Evolutionary conservation across 2,113 vertebrate genomes (phyloP).

Genomic region (Platysternon megacephalum): DNA sequence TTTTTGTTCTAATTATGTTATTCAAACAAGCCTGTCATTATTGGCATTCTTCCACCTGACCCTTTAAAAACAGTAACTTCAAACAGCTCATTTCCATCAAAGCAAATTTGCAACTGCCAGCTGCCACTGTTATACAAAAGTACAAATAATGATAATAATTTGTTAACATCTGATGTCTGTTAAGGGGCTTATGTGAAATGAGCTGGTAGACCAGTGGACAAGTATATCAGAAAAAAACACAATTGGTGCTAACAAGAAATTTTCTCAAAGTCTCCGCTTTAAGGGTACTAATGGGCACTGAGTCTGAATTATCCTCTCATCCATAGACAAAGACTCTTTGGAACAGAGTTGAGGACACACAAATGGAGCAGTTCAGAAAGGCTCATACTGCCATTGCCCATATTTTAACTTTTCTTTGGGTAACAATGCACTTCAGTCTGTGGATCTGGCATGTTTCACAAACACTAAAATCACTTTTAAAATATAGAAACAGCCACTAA

Average conservation of each 20-base stretch:
- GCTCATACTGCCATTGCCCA: fast-evolving
- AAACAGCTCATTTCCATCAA: neutral
- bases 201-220: neutral
- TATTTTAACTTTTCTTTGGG: neutral
- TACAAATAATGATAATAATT: neutral
- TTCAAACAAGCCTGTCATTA: neutral
- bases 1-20: neutral
- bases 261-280: neutral
- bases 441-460: neutral
- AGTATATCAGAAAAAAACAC: neutral
- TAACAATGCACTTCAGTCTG: neutral
- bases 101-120: neutral
- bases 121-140: neutral
- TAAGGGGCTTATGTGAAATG: fast-evolving
- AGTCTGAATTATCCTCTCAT: neutral
- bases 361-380: fast-evolving
- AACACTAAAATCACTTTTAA: neutral
- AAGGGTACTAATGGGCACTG: neutral
- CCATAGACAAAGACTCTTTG: neutral
- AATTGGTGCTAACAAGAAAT: neutral
- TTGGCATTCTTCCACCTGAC: neutral
- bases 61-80: neutral
- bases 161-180: fast-evolving
- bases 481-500: neutral
- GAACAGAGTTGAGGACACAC: neutral